Percentiles rank a stretch among this genome's conserved stretches.
These are phyloP conservation scores for Fragariocoptes setiger DNA, from an alignment of 1,140 invertebrate genomes.

Conservation along the genomic window DNA sequence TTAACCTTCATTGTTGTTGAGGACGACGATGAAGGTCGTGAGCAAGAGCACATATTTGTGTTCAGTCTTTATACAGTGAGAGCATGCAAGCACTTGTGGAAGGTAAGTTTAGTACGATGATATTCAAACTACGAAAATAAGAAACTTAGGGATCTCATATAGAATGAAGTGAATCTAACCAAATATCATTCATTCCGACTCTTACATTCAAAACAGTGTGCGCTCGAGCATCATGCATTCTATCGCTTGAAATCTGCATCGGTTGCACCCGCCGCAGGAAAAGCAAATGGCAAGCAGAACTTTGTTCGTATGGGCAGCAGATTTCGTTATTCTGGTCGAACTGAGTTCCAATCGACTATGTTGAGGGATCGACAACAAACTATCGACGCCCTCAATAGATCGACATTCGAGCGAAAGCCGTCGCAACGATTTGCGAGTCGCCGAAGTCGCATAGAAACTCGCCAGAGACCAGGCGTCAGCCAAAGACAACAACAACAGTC, in stretches of 20 bases:
- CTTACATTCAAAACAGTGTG: too few species aligned
- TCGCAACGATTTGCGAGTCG: constrained; percentile 75
- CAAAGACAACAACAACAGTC: constrained; percentile 4
- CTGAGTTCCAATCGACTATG: constrained; percentile 69
- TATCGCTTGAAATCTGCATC: constrained; percentile 35
- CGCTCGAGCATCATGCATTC: constrained; percentile 88
- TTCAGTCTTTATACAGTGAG: constrained; percentile 28
- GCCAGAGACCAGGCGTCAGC: constrained; percentile 6
- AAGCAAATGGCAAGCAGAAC: constrained; percentile 15
- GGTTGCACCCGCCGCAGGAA: constrained; percentile 12
- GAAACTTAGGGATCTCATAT: too few species aligned
- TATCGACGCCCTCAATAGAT: constrained; percentile 60
- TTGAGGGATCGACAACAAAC: constrained; percentile 55
- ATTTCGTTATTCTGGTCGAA: constrained; percentile 31
- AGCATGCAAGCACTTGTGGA: constrained; percentile 90
- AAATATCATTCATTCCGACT: too few species aligned
- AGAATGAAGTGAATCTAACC: too few species aligned
- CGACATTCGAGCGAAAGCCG: constrained; percentile 74
- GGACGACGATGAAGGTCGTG: constrained; percentile 66
- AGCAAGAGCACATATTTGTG: constrained; percentile 72
- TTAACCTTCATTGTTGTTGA: constrained; percentile 74
- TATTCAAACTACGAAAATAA: too few species aligned
- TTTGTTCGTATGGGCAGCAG: constrained; percentile 22
- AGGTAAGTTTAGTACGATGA: too few species aligned
- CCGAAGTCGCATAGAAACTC: constrained; percentile 5